A percentile compares a stretch with the other conserved stretches of the same genome.
phyloP scores from a whole-genome alignment of 2,113 vertebrate species.

The Ginglymostoma cirratum region DNA sequence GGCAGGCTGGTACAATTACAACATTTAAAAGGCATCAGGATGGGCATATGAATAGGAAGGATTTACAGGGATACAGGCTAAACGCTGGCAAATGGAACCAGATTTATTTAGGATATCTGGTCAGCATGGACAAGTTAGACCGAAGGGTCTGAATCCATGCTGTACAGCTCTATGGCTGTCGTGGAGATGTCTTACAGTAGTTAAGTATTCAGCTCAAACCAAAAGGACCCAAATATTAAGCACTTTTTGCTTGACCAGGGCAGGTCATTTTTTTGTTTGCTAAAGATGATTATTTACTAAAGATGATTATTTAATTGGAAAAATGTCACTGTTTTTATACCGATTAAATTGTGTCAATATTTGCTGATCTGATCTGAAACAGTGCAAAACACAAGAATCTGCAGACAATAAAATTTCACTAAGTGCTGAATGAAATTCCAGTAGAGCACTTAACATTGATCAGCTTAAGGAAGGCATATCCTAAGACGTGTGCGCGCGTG shows the following conservation, averaged over 20 bases:
- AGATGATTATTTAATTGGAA: background rate
- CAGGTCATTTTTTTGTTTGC: background rate
- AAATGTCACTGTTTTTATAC: background rate
- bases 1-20: too few relatives aligned
- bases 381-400: background rate
- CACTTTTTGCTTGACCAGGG: background rate
- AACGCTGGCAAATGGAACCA: too few relatives aligned
- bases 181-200: background rate
- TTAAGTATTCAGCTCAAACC: background rate
- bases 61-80: too few relatives aligned
- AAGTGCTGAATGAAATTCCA: background rate
- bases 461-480: background rate
- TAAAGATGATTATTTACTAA: too few relatives aligned
- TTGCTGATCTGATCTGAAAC: background rate
- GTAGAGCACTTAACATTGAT: background rate
- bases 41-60: too few relatives aligned
- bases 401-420: background rate
- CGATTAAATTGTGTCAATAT: background rate
- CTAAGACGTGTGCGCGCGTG: too few relatives aligned
- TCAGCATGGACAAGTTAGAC: too few relatives aligned
- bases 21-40: too few relatives aligned
- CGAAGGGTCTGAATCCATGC: too few relatives aligned
- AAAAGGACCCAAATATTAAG: background rate
- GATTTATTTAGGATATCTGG: too few relatives aligned
- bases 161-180: background rate